Evolutionary conservation across 2,888 invertebrate genomes (phyloP).

Genomic region (Brachyptera putata): DNA sequence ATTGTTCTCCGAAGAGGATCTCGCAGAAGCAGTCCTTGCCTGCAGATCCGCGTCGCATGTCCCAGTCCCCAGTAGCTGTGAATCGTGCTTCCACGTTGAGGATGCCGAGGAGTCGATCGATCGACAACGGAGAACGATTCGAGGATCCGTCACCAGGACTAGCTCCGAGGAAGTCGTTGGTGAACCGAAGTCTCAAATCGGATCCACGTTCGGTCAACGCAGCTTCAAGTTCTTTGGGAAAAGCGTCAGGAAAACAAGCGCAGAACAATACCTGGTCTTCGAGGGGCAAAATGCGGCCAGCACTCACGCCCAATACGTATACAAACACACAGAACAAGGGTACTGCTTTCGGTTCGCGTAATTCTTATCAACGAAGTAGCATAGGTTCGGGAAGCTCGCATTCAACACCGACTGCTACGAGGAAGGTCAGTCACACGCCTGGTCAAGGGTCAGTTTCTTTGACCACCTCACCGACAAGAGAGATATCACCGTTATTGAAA

Average conservation of each 20-base stretch:
- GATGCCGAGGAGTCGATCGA: conserved; percentile 30
- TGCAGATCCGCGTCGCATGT: conserved; percentile 30
- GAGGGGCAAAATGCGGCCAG: conserved; percentile 37
- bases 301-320: conserved; percentile 38
- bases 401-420: conserved; percentile 24
- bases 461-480: conserved; percentile 60
- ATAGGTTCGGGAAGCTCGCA: conserved; percentile 22
- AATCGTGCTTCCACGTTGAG: background rate
- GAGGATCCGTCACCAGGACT: conserved; percentile 31
- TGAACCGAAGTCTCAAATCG: conserved; percentile 44
- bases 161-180: conserved; percentile 48
- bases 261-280: conserved; percentile 7
- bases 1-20: background rate
- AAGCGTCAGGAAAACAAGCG: background rate
- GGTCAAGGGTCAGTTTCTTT: conserved; percentile 47
- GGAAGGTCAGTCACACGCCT: conserved; percentile 23
- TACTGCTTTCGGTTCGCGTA: conserved; percentile 22
- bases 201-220: conserved; percentile 17
- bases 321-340: conserved; percentile 37
- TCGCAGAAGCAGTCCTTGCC: conserved; percentile 42
- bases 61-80: background rate
- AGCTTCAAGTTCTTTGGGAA: background rate
- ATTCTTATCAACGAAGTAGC: conserved; percentile 29
- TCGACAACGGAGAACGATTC: conserved; percentile 25
- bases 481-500: conserved; percentile 60